Conservation (phyloP, 2,113 vertebrate genomes). For the Scophthalmus maximus region DNA sequence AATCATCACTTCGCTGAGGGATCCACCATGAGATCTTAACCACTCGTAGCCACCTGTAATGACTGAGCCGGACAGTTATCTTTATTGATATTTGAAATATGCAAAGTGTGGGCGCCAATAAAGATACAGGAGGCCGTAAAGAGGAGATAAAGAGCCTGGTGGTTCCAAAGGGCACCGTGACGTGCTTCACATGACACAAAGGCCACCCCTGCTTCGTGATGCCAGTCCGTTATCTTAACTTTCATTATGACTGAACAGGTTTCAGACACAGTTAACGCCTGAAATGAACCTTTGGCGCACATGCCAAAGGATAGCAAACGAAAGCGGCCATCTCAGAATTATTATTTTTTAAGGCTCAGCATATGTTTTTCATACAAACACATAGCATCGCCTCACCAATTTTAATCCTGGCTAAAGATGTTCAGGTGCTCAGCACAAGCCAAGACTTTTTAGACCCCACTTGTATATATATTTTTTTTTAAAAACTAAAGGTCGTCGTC, state of each 20-base stretch:
- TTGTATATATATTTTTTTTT: too few relatives aligned
- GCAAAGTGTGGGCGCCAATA: constrained; percentile 76
- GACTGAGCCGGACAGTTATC: constrained; percentile 76
- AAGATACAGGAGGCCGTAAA: constrained; percentile 82
- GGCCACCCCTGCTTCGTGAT: constrained; percentile 56
- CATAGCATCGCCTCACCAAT: background rate
- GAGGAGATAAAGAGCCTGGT: constrained; percentile 71
- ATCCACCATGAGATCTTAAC: constrained; percentile 48
- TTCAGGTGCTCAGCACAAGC: too few relatives aligned
- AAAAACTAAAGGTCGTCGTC: too few relatives aligned
- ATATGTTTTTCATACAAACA: background rate
- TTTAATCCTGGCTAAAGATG: background rate
- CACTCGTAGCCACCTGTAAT: constrained; percentile 58
- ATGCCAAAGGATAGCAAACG: constrained; percentile 1
- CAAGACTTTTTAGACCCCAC: too few relatives aligned
- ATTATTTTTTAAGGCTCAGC: background rate
- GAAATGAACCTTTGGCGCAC: constrained; percentile 27
- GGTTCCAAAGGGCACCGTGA: constrained; percentile 81
- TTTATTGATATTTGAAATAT: constrained; percentile 83
- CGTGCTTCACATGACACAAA: constrained; percentile 69
- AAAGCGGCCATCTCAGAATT: background rate
- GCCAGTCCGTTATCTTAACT: constrained; percentile 55
- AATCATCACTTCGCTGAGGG: constrained; percentile 28
- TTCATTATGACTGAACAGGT: constrained; percentile 55
- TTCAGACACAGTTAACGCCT: constrained; percentile 17